Evolutionary conservation across 2,797 vertebrate species (phyloP).

Genomic region (Mus caroli): DNA sequence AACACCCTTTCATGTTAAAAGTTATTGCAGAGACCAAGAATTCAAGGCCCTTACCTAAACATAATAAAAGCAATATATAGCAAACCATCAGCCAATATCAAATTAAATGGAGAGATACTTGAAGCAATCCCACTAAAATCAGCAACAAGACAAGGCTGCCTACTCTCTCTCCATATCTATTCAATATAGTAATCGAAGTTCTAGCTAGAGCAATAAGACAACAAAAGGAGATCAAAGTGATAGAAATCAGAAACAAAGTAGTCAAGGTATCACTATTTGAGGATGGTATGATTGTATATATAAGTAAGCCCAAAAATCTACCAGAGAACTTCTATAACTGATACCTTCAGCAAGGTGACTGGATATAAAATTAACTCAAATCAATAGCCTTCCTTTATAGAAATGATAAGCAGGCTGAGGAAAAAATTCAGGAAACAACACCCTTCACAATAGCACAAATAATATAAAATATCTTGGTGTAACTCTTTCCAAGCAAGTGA

Average conservation of each 20-base stretch:
- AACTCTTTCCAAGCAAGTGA: neutral
- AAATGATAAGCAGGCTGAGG: neutral
- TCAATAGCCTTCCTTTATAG: neutral
- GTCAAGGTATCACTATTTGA: neutral
- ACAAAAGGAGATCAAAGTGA: neutral
- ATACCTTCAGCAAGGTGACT: neutral
- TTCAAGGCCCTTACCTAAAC: neutral
- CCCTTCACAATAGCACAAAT: neutral
- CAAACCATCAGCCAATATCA: neutral
- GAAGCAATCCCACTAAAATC: neutral
- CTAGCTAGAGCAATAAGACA: neutral
- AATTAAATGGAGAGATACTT: neutral
- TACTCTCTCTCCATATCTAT: neutral
- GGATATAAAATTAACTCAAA: neutral
- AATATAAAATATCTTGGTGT: neutral
- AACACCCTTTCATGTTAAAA: neutral
- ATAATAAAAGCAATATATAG: neutral
- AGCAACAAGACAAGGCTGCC: neutral
- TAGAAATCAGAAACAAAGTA: neutral
- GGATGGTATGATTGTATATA: neutral
- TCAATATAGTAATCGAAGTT: neutral
- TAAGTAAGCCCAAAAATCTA: neutral
- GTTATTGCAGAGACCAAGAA: neutral
- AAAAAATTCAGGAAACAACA: neutral
- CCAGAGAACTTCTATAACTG: neutral